Evolutionary conservation across 2,113 vertebrate species (phyloP).

Genomic region (Chaetorhynchus papuensis): DNA sequence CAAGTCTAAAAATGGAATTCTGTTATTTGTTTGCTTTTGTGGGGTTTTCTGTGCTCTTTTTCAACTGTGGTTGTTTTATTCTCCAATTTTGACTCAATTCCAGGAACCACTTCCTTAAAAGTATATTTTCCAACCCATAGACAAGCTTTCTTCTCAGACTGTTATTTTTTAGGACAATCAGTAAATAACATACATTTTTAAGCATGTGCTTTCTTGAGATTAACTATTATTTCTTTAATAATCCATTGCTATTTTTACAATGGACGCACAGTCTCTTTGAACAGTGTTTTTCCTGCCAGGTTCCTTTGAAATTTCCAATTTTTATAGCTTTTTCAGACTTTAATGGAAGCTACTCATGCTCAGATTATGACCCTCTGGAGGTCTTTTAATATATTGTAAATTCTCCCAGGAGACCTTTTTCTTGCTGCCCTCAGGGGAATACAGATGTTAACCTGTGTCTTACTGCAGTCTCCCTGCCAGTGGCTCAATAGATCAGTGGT

Average conservation of each 20-base stretch:
- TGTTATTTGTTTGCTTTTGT: not conserved
- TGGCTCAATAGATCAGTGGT: not conserved
- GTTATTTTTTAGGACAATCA: not conserved
- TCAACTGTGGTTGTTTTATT: not conserved
- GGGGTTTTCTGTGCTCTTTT: not conserved
- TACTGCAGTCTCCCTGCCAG: not conserved
- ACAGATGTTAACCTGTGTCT: not conserved
- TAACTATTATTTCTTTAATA: not conserved
- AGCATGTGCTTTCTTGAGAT: not conserved
- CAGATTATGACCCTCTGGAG: not conserved
- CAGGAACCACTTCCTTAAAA: not conserved
- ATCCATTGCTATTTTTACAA: not conserved
- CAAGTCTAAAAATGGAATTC: not conserved
- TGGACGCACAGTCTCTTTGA: not conserved
- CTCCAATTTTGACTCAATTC: not conserved
- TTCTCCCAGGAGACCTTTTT: not conserved
- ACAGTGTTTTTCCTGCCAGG: accelerated
- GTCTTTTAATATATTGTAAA: not conserved
- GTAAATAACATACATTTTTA: not conserved
- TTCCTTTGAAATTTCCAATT: not conserved
- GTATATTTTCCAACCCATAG: not conserved
- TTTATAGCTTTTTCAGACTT: not conserved
- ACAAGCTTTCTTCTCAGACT: not conserved
- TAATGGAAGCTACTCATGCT: not conserved
- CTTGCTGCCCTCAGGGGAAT: not conserved